These are phyloP conservation scores for Lasioglossum leucozonium DNA, from an alignment of 2,888 invertebrate genomes.

Conservation along the genomic window DNA sequence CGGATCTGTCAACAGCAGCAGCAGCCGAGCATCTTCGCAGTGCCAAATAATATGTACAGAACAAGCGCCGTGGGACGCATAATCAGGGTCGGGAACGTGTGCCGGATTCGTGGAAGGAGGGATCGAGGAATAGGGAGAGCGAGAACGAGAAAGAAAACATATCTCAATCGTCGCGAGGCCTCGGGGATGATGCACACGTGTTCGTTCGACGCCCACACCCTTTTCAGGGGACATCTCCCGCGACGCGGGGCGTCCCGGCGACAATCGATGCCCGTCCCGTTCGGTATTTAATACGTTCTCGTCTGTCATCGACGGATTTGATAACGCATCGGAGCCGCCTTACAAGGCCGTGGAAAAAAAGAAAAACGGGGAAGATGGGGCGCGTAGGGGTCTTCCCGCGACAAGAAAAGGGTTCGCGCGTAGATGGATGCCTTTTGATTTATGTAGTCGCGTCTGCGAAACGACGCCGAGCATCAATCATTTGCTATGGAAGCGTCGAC, in stretches of 20 bases:
- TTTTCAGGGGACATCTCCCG: slow-evolving; percentile 9
- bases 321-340: slow-evolving; percentile 56
- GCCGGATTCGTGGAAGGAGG: neutral
- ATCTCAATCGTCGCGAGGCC: slow-evolving; percentile 58
- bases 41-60: slow-evolving; percentile 58
- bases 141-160: slow-evolving; percentile 12
- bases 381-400: slow-evolving; percentile 1
- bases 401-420: slow-evolving; percentile 60
- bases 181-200: slow-evolving; percentile 56
- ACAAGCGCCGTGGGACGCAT: slow-evolving; percentile 61
- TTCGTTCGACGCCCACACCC: slow-evolving; percentile 43
- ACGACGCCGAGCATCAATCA: slow-evolving; percentile 77
- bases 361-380: neutral
- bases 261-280: slow-evolving; percentile 73
- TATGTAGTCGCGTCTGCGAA: slow-evolving; percentile 75
- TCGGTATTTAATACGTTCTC: slow-evolving; percentile 74
- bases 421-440: slow-evolving; percentile 73
- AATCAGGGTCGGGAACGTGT: slow-evolving; percentile 28
- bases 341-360: neutral
- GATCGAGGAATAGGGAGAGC: neutral
- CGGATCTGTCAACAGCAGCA: slow-evolving; percentile 41
- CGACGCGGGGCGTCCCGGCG: slow-evolving; percentile 32
- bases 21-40: slow-evolving; percentile 31
- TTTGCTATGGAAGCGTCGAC: slow-evolving; percentile 60
- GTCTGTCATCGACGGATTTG: slow-evolving; percentile 72